Evolutionary conservation across 2,797 vertebrate species (phyloP), one percentile per base, ranked within the genome.

Genomic region (Neosilurus hyrtlii): DNA sequence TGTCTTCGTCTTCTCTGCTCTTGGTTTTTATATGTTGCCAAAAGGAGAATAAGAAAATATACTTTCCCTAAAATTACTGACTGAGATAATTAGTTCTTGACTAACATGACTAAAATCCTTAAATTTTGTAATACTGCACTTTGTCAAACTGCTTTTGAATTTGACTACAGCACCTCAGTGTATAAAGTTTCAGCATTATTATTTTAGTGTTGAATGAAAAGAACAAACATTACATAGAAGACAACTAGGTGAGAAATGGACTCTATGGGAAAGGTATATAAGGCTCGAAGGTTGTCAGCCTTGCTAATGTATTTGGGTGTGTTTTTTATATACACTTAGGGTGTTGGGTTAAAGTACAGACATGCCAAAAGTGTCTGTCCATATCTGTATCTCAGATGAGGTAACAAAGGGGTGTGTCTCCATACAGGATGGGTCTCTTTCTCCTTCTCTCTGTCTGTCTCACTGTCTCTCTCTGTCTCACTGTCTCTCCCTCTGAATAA

Each of bases 351-450:
- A 86, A 91, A 92, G 91, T 54, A 94, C 94, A 95, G 95, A 95
- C 95, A 95, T 95, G 96, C 96, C 95, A 96, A 76, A 97, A 95
- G 95, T 80, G 97, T 97, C 96, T 95, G 91, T 93, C 91, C 92
- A 92, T 95, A 97, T 98, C 98, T 98, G 96, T 95, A 96, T 97
- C 96, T 93, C 96, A 95, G 95, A 93, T 92, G 94, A 95, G 96
- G 97, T 96, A 94, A 96, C 95, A 96, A 96, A 95, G 94, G 95
- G 95, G 93, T 96, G 95, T 94, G 95, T 92, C 94, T 95, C 94
- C 93, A 95, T 91, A 89, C 89, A 90, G 94, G 94, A 90, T 89
- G 89, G 94, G 94, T 74, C 66, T 80, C 59, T 49, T 61, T 79
- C 59, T 80, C 80, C 75, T 61, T 67, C 56, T 14, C 56, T 49